phyloP scores from a whole-genome alignment of 2,888 invertebrate species.

The Macrosoma leucophasiata region DNA sequence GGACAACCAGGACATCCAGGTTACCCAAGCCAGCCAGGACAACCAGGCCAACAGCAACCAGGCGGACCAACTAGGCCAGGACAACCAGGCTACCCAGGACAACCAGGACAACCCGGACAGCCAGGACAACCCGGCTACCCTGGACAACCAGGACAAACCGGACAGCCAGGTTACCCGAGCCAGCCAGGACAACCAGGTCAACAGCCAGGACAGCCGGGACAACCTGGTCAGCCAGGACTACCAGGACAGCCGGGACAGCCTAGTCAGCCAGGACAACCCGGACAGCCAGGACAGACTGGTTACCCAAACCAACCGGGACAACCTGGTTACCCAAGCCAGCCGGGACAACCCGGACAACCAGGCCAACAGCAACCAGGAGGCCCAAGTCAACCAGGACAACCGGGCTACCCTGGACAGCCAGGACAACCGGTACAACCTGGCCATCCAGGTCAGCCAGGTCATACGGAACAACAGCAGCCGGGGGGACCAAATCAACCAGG shows the following conservation, averaged over 20 bases:
- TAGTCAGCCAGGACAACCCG: conserved; percentile 22
- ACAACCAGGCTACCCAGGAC: conserved; percentile 57
- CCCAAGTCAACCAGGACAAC: conserved; percentile 38
- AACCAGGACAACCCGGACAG: conserved; percentile 29
- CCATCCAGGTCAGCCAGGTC: no score
- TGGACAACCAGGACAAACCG: conserved; percentile 26
- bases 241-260: conserved; percentile 26
- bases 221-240: conserved; percentile 21
- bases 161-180: conserved; percentile 21
- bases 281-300: conserved; percentile 25
- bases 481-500: no score
- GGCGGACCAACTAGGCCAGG: conserved; percentile 32
- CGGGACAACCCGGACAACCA: conserved; percentile 30
- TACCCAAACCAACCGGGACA: conserved; percentile 35
- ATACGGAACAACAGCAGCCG: no score
- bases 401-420: no score
- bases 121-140: conserved; percentile 25
- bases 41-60: conserved; percentile 23
- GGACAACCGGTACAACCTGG: no score
- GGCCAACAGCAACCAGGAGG: conserved; percentile 41
- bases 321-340: conserved; percentile 21
- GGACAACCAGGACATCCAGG: conserved; percentile 27
- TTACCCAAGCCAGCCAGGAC: conserved; percentile 20
- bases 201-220: conserved; percentile 18
- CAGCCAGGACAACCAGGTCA: conserved; percentile 17